phyloP scores from a whole-genome alignment of 2,797 vertebrate species.

The Hydrophis major region DNA sequence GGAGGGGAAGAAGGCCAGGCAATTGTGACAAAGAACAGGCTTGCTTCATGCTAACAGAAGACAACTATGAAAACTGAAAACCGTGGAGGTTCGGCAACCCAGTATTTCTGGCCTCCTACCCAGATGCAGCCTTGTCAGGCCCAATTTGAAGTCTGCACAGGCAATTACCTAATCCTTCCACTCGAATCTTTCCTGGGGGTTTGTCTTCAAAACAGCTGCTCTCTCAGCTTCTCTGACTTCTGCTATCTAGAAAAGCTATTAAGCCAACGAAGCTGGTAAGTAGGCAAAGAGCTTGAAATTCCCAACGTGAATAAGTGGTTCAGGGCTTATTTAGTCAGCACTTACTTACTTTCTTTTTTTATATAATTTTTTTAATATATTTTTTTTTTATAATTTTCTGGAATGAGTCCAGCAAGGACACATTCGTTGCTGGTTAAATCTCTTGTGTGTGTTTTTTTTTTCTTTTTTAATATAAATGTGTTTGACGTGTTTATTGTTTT shows the following conservation, averaged over 20 bases:
- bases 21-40: background rate
- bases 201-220: conserved; percentile 42
- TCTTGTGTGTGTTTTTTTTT: background rate
- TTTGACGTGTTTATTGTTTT: background rate
- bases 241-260: conserved; percentile 44
- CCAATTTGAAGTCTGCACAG: conserved; percentile 33
- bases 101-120: background rate
- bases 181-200: conserved; percentile 43
- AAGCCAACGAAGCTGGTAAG: background rate
- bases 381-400: background rate
- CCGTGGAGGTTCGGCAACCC: background rate
- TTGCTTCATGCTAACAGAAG: background rate
- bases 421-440: background rate
- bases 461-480: background rate
- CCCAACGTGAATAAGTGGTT: background rate
- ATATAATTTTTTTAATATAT: no score
- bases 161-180: conserved; percentile 33
- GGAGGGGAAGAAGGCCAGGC: background rate
- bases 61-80: background rate
- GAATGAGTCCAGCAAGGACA: background rate
- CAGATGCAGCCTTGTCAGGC: conserved; percentile 4
- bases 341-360: no score
- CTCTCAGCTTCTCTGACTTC: background rate
- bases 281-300: background rate
- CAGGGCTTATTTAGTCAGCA: background rate